These are phyloP conservation scores for Drosophila kuntzei DNA, from an alignment of 2,888 invertebrate genomes.

Conservation along the genomic window DNA sequence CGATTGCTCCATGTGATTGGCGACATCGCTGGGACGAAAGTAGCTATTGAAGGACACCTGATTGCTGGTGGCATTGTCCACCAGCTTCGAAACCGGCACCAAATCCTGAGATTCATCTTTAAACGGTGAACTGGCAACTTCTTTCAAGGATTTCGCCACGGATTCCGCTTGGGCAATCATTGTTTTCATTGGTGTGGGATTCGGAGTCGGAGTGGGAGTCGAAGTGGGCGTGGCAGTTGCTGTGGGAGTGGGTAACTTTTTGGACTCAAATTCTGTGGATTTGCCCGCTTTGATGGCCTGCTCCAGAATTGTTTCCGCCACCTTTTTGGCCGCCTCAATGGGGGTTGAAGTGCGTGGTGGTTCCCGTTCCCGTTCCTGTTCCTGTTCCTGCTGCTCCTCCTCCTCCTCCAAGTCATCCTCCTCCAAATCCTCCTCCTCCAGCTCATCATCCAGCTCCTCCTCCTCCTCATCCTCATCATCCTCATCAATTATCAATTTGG, in stretches of 20 bases:
- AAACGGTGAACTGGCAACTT: slow-evolving; percentile 84
- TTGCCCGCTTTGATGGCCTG: slow-evolving; percentile 85
- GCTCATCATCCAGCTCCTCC: slow-evolving; percentile 21
- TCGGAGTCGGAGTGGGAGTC: slow-evolving; percentile 5
- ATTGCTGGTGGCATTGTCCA: slow-evolving; percentile 89
- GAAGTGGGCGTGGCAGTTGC: background rate
- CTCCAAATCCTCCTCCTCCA: slow-evolving; percentile 64
- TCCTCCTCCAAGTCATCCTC: slow-evolving; percentile 60
- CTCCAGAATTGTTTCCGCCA: slow-evolving; percentile 88
- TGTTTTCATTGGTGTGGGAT: slow-evolving; percentile 83
- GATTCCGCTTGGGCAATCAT: slow-evolving; percentile 87
- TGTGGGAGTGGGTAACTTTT: background rate
- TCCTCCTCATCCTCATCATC: slow-evolving; percentile 77
- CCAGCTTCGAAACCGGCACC: slow-evolving; percentile 91
- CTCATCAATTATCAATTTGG: slow-evolving; percentile 85
- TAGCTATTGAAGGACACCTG: slow-evolving; percentile 88
- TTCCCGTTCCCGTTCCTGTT: slow-evolving; percentile 74
- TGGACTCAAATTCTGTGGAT: slow-evolving; percentile 16
- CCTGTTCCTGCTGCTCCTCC: slow-evolving; percentile 57
- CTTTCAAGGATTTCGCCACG: slow-evolving; percentile 84
- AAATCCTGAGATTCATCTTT: slow-evolving; percentile 88
- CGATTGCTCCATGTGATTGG: slow-evolving; percentile 85
- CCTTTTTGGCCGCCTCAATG: slow-evolving; percentile 86
- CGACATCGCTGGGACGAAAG: slow-evolving; percentile 86
- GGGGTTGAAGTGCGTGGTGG: slow-evolving; percentile 33